These are phyloP conservation scores for Leptoteleia sp. DNA, from an alignment of 1,140 invertebrate genomes.

Conservation along the genomic window DNA sequence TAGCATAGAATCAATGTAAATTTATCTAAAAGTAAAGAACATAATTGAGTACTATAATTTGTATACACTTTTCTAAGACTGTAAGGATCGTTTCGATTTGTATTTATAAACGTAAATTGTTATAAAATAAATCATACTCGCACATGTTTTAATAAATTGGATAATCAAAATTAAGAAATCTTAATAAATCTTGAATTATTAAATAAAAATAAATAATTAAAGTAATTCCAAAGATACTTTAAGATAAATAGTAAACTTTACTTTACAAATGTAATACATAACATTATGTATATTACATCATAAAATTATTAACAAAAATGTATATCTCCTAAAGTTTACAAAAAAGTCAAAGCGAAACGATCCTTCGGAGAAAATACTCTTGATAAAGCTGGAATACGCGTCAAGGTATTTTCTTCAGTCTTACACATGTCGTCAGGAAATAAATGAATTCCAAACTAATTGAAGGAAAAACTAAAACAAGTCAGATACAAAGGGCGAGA, in stretches of 20 bases:
- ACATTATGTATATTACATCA: no score
- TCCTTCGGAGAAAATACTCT: constrained; percentile 6
- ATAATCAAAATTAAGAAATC: no score
- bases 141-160: background rate
- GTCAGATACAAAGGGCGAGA: constrained; percentile 1
- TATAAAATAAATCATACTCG: no score
- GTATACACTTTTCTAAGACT: constrained; percentile 1
- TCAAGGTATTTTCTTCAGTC: constrained; percentile 12
- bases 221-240: no score
- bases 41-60: constrained; percentile 5
- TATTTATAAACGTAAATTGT: background rate
- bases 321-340: no score
- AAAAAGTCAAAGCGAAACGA: constrained; percentile 14
- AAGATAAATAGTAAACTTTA: no score
- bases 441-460: background rate
- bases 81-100: constrained; percentile 20
- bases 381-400: background rate
- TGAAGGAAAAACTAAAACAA: constrained; percentile 9
- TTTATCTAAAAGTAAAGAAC: no score
- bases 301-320: no score
- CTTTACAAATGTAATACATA: no score
- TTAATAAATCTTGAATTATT: no score
- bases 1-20: no score
- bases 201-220: no score
- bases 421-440: constrained; percentile 10